phyloP scores from a whole-genome alignment of 2,797 vertebrate species.

The Lutjanus campechanus region DNA sequence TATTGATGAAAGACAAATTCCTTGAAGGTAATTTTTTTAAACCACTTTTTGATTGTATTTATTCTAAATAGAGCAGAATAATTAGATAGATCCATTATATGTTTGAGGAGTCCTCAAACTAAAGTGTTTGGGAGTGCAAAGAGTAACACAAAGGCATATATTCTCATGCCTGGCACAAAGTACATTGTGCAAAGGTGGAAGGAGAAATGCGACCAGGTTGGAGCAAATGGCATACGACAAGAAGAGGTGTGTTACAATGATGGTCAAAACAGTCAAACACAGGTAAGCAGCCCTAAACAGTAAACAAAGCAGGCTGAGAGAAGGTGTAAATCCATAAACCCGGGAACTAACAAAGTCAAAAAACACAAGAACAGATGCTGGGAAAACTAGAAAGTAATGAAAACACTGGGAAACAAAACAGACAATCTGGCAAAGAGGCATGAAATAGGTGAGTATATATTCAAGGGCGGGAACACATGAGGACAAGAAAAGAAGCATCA shows the following conservation, averaged over 20 bases:
- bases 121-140: not conserved
- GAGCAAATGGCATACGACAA: not conserved
- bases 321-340: too few relatives aligned
- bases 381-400: too few relatives aligned
- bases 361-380: too few relatives aligned
- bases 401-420: too few relatives aligned
- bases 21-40: not conserved
- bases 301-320: too few relatives aligned
- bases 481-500: too few relatives aligned
- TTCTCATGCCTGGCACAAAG: not conserved
- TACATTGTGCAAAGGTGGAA: not conserved
- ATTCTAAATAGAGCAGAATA: constrained; percentile 3
- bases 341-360: too few relatives aligned
- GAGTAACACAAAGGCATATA: not conserved
- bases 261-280: too few relatives aligned
- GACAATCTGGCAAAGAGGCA: too few relatives aligned
- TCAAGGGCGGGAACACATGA: too few relatives aligned
- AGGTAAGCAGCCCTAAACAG: too few relatives aligned
- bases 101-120: not conserved
- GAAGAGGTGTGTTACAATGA: not conserved
- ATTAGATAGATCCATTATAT: not conserved
- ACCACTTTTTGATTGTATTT: not conserved
- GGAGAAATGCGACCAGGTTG: not conserved
- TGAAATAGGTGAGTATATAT: too few relatives aligned
- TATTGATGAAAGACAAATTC: not conserved